These are phyloP conservation scores for Chromoteleia sp. DNA, from an alignment of 2,888 invertebrate genomes.

Conservation along the genomic window DNA sequence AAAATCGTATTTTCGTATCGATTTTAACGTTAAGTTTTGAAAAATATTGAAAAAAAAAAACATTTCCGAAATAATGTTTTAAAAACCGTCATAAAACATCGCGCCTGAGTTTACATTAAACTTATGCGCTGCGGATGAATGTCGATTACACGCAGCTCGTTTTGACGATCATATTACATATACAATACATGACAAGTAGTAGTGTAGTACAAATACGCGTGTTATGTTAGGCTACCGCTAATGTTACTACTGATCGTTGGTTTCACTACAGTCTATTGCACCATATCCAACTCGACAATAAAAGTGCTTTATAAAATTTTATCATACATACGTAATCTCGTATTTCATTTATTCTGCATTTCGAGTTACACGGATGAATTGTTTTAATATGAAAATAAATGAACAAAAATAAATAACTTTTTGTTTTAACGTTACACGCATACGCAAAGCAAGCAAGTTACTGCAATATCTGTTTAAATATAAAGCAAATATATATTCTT, in stretches of 20 bases:
- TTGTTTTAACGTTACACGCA: too few relatives aligned
- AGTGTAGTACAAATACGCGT: constrained; percentile 69
- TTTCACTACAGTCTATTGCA: neutral
- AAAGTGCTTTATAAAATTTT: constrained; percentile 8
- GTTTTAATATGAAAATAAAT: too few relatives aligned
- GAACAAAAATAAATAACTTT: too few relatives aligned
- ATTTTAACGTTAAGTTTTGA: too few relatives aligned
- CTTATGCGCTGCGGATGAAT: constrained; percentile 25
- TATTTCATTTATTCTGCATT: neutral
- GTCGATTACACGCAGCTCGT: constrained; percentile 44
- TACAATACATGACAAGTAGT: constrained; percentile 73
- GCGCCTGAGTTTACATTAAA: neutral
- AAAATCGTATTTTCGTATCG: neutral
- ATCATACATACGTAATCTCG: neutral
- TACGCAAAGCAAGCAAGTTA: too few relatives aligned
- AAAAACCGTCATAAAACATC: neutral
- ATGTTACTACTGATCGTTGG: constrained; percentile 34
- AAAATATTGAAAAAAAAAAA: neutral
- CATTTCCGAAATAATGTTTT: neutral
- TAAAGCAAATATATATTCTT: too few relatives aligned
- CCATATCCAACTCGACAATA: neutral
- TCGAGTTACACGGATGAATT: too few relatives aligned
- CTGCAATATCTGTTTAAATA: too few relatives aligned
- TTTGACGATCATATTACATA: constrained; percentile 49
- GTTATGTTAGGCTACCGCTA: constrained; percentile 24